Evolutionary conservation across 2,888 invertebrate species (phyloP), one percentile per base, ranked within the genome.

Genomic region (Caenorhabditis japonica): DNA sequence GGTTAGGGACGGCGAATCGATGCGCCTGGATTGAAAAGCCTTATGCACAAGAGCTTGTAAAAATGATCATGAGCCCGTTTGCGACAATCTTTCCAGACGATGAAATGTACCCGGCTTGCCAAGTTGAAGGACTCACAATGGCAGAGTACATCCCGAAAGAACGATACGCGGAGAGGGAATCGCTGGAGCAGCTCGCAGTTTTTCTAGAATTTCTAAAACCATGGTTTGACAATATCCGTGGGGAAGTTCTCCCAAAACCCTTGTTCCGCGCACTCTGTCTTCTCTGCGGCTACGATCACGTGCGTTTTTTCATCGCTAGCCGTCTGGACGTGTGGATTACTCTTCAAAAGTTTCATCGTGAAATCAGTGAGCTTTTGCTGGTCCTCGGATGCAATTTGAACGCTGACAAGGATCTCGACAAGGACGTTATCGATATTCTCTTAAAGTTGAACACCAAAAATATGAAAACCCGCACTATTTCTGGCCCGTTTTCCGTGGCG

Each of bases 161-260:
- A 15, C 41, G 51, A 23, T 21, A 25, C 25, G 66, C n/a, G 13
- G 7, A 25, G 4, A 5, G 13, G 3, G 30, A n/a, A 21, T 3
- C 27, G 12, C 25, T 39, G n/a, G 53, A 49, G 8, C 74, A 74
- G 41, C n/a, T 66, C 10, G 51, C 27, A 2, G 59, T 62, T 4
- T 69, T 25, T 12, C 30, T 69, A 12, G 74, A 74, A 34, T 56
- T 66, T 21, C 46, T 74, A n/a, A 68, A 56, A 23, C 58, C 69
- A 0, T 74, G 74, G 74, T 74, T 74, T 33, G 74, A 74, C 7
- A 55, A 34, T 12, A 49, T 74, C 41, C 68, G 69, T 12, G 69
- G 68, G 4, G 74, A 74, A 41, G n/a, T 60, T 0, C 52, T 66
- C 4, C 74, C 74, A 15, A 74, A 49, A 36, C 49, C 74, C 1